A percentile compares a stretch with the other conserved stretches of the same genome.
Conservation (phyloP, 2,888 invertebrate genomes). For the Cylindroiulus punctatus region DNA sequence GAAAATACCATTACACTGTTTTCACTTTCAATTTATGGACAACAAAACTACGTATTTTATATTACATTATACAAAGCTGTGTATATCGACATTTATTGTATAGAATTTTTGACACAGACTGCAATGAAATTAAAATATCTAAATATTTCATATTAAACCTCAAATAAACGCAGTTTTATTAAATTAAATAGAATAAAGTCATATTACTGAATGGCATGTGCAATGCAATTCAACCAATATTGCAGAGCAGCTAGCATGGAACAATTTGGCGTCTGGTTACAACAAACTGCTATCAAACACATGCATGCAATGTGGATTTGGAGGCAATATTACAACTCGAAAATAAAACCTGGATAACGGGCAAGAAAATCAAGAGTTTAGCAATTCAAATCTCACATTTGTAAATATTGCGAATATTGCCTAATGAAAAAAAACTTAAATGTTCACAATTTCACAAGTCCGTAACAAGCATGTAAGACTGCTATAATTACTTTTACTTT, state of each 20-base stretch:
- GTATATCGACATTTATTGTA: neutral
- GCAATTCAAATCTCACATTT: neutral
- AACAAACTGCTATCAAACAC: neutral
- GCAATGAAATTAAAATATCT: neutral
- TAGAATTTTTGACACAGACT: neutral
- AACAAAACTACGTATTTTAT: slow-evolving; percentile 35
- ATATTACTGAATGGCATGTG: neutral
- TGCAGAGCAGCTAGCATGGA: neutral
- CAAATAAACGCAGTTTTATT: too few relatives aligned
- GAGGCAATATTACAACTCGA: neutral
- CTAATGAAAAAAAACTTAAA: neutral
- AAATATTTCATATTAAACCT: too few relatives aligned
- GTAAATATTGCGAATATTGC: neutral
- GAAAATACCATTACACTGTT: too few relatives aligned
- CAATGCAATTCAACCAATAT: neutral
- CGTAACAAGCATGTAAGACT: neutral
- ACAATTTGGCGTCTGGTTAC: too few relatives aligned
- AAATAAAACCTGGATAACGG: neutral
- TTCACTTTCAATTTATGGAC: neutral
- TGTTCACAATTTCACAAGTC: neutral
- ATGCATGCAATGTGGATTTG: neutral
- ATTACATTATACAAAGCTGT: neutral
- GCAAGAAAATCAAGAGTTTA: neutral
- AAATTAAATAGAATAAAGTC: neutral
- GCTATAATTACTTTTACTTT: neutral